These are phyloP conservation scores for Colinus virginianus DNA, from an alignment of 2,113 vertebrate species.

Conservation along the genomic window DNA sequence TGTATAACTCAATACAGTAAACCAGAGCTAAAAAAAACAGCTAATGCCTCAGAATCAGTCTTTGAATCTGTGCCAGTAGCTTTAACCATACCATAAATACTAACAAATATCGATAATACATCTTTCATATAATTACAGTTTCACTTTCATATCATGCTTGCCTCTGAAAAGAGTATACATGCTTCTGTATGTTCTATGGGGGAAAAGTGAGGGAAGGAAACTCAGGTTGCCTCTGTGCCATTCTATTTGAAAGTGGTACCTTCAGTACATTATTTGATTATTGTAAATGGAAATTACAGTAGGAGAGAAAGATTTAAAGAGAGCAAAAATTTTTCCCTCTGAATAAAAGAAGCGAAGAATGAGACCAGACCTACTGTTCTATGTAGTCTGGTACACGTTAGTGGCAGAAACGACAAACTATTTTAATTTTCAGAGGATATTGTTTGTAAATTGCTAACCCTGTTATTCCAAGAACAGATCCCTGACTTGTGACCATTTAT, in stretches of 20 bases:
- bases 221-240: background rate
- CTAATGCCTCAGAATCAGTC: background rate
- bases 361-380: background rate
- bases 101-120: background rate
- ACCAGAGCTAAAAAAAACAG: background rate
- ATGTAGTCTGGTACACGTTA: background rate
- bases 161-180: background rate
- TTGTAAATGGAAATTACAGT: background rate
- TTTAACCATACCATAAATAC: background rate
- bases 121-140: background rate
- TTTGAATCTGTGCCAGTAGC: background rate
- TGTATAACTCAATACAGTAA: conserved; percentile 64
- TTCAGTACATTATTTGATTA: background rate
- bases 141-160: background rate
- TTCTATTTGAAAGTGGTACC: background rate
- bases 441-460: background rate
- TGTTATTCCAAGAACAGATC: background rate
- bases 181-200: background rate
- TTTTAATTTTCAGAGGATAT: background rate
- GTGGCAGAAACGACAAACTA: background rate
- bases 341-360: background rate
- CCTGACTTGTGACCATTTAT: background rate
- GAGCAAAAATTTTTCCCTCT: background rate
- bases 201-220: background rate
- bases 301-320: background rate